Base-by-base conservation (phyloP, 2,797 vertebrate genomes). In the Apogon hyalosoma region DNA sequence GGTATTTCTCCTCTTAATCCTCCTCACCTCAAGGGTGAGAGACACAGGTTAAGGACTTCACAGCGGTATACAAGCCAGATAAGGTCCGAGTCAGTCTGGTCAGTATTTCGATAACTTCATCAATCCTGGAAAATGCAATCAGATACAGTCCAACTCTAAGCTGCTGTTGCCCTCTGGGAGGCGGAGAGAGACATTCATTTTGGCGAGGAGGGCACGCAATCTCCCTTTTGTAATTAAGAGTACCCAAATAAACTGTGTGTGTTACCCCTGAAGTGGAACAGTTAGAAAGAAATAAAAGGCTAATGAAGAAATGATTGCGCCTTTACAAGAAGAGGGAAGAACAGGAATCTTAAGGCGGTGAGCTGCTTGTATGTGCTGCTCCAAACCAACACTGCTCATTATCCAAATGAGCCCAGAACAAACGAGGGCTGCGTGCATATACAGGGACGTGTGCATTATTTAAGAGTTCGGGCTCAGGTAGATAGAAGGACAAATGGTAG, bases 261-360 rank as follows among this genome's bases (percentile, higher is more conserved):
- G 83, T 90, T 92, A 93, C 88, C 90, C 92, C 90, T 88, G 89
- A 88, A 94, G 92, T 92, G 86, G 86, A 92, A 92, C 84, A 84
- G 86, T 88, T 87, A 88, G 87, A 93, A 93, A 93, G 88, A 93
- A 93, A 94, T 94, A 93, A 93, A 93, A 83, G 81, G 65, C 91
- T 94, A 95, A 95, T 93, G 91, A 95, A 93, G 93, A 95, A 94
- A 94, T 94, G 92, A 95, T 95, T 95, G 91, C 92, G 77, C 84
- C 82, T 85, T 82, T 81, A 79, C 75, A 83, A 72, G 71, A 79
- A 75, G 80, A 80, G 77, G 58, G 75, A 81, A 80, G 76, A 80
- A 77, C 69, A 71, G 57, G 69, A 77, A 66, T 87, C 69, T 75
- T 53, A 67, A 77, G 73, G 75, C 73, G 54, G 61, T 11, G 53